These are phyloP conservation scores for Cephalopachus bancanus DNA, from an alignment of 2,797 vertebrate genomes.

Conservation along the genomic window DNA sequence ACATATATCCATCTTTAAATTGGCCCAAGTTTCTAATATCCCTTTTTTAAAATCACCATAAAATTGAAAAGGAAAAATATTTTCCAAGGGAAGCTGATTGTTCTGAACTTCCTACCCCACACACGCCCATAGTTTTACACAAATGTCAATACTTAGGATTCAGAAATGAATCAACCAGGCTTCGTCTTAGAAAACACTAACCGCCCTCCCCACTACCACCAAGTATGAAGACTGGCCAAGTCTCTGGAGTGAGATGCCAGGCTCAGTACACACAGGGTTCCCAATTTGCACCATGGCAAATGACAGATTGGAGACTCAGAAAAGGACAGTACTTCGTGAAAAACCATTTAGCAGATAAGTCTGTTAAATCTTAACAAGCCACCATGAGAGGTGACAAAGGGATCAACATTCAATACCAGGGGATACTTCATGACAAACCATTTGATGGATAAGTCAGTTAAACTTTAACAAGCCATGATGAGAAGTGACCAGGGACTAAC, in stretches of 20 bases:
- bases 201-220: background rate
- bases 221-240: background rate
- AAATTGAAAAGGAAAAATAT: conserved; percentile 71
- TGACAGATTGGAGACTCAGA: background rate
- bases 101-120: conserved; percentile 71
- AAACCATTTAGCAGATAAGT: too few relatives aligned
- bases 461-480: background rate
- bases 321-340: background rate
- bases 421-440: background rate
- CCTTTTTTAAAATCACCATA: conserved; percentile 54
- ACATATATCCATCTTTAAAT: conserved; percentile 62
- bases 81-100: conserved; percentile 71
- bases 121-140: conserved; percentile 58
- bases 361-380: too few relatives aligned
- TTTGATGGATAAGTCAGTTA: background rate
- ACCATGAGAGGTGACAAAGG: too few relatives aligned
- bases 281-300: conserved; percentile 43
- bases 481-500: background rate
- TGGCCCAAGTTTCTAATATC: conserved; percentile 25
- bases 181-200: conserved; percentile 28
- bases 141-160: conserved; percentile 54
- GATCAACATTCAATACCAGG: too few relatives aligned
- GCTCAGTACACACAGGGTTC: background rate
- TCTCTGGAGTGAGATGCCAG: background rate
- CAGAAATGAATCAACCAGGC: conserved; percentile 48